Base-by-base conservation (phyloP, 35 echinoderm and acorn worm species). In the Lytechinus variegatus region DNA sequence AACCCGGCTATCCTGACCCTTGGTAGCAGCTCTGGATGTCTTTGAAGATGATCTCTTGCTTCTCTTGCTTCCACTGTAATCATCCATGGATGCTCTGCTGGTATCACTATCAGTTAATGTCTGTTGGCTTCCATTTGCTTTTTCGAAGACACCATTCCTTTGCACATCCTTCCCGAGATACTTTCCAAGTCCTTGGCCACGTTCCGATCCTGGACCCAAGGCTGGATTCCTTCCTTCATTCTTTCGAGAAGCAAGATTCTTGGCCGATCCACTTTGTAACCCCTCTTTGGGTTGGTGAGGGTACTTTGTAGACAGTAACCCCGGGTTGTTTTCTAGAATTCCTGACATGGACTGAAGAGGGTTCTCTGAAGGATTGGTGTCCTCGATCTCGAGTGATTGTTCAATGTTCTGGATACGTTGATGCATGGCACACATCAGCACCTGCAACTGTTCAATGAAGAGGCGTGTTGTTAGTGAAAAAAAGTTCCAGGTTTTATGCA, bases 391-490 rank as follows among this genome's bases (percentile, higher is more conserved):
- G 11, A 93, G 54, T 6, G 53, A 54, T 12, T 93, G 92, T 54
- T 93, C 92, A 6, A 93, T 93, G 92, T 93, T 93, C 54, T 24
- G 29, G 53, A 93, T 93, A 55, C 92, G 92, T 57, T 93, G 92
- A 27, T 93, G 92, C 92, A 93, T 93, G 92, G 92, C 92, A 93
- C 92, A 93, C 92, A 93, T 93, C 92, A 93, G 53, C 12, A 93
- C 92, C 92, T 93, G 92, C 53, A 93, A 24, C 92, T 93, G 92
- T 90, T 12, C 6, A 54, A 13, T 51, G 27, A 9, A 88, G 44
- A 1, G 33, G 33, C 33, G 33, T 44, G 33, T 44, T 44, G 33
- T 44, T 44, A 1, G 33, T 44, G 33, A 44, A 44, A 44, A 44
- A 44, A 44, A 44, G 33, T 44, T 44, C 33, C 33, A 2, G 33